Percentiles rank a stretch among this genome's conserved stretches.
Conservation (phyloP, 2,888 invertebrate species). For the Ophioninae sp. region DNA sequence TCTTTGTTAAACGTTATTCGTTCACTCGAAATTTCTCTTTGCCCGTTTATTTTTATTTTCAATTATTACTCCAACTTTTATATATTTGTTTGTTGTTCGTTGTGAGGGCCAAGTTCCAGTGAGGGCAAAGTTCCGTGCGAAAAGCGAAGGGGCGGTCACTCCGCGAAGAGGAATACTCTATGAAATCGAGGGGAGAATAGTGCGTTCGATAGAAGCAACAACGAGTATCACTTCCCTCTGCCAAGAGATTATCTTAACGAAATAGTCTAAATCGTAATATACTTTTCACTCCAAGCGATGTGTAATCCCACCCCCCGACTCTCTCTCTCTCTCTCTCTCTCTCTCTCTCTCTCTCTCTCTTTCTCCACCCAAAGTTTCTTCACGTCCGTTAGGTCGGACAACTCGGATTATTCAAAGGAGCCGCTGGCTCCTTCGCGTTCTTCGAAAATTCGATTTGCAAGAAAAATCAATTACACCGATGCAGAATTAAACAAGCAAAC, state of each 20-base stretch:
- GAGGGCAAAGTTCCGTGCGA: slow-evolving; percentile 52
- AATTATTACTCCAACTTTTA: slow-evolving; percentile 15
- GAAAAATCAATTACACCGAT: slow-evolving; percentile 53
- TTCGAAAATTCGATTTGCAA: slow-evolving; percentile 47
- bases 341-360: too few species aligned
- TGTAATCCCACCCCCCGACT: not conserved
- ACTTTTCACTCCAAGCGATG: not conserved
- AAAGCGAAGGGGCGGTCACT: slow-evolving; percentile 14
- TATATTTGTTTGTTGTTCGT: slow-evolving; percentile 56
- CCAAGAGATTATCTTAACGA: not conserved
- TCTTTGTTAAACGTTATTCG: slow-evolving; percentile 54
- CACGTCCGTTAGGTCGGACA: slow-evolving; percentile 34
- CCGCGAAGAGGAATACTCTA: slow-evolving; percentile 34
- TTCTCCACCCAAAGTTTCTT: slow-evolving; percentile 20
- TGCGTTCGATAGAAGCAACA: not conserved
- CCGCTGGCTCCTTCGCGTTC: slow-evolving; percentile 45
- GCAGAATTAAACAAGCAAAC: slow-evolving; percentile 64
- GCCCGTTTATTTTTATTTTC: slow-evolving; percentile 19
- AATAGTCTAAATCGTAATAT: not conserved
- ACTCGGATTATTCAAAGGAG: not conserved
- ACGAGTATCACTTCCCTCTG: not conserved
- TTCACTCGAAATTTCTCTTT: slow-evolving; percentile 36
- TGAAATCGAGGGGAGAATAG: slow-evolving; percentile 12
- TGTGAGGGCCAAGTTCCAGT: slow-evolving; percentile 39
- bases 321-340: too few species aligned